Base-by-base conservation (phyloP, 2,888 invertebrate genomes). In the Dione vanillae region DNA sequence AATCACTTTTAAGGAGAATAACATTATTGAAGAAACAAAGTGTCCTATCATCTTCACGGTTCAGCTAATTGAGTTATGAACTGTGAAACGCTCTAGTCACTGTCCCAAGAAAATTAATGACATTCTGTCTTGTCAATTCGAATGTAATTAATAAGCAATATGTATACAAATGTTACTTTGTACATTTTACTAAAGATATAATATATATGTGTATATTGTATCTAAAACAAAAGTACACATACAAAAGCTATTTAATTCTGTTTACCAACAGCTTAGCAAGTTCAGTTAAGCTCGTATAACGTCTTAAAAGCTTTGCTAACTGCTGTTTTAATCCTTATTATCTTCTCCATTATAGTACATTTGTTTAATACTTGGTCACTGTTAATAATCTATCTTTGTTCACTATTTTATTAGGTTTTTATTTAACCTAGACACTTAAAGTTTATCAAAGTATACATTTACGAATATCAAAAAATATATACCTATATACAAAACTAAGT, bases 181-280 rank as follows among this genome's bases (percentile, higher is more conserved):
- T 19, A 49, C n/a, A 20, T 51, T 51, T 27, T 6, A 51, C 20
- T 20, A 27, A 27, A 20, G 1, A n/a, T 14, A 35, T 52, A 59
- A 9, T 14, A n/a, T n/a, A n/a, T n/a, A n/a, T n/a, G n/a, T n/a
- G n/a, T n/a, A n/a, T n/a, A n/a, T n/a, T n/a, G n/a, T n/a, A 27
- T 2, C 9, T 35, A n/a, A 43, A 45, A 61, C 27, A 61, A 61
- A 45, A 43, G n/a, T 61, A 1, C 61, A 45, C 61, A 61, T 27
- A 61, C 27, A 27, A 45, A 61, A 61, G 27, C 43, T n/a, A 61
- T 61, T 61, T 43, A 59, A 43, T 59, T 61, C 45, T 45, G 61
- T 45, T 61, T 61, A 45, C 61, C 10, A 45, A 61, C 27, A 7
- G 61, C 61, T 61, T 61, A 43, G 27, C 11, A 35, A 61, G 45